Evolutionary conservation across 2,113 vertebrate species (phyloP).

Genomic region (Quiscalus mexicanus): DNA sequence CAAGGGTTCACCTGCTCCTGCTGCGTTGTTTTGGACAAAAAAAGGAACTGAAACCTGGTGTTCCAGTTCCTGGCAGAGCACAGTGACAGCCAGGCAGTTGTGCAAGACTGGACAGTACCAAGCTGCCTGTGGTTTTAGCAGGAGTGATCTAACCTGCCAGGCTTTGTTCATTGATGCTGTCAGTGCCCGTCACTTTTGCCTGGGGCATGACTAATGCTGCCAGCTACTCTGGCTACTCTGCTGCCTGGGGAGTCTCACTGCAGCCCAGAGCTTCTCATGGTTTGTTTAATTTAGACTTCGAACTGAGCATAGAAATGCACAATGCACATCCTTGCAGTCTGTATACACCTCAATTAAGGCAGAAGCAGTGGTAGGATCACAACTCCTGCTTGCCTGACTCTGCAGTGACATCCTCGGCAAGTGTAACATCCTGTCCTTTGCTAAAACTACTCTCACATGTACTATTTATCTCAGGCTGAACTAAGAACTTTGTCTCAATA

Average conservation of each 20-base stretch:
- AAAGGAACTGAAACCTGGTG: not conserved
- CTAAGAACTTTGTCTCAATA: not conserved
- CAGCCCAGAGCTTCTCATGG: not conserved
- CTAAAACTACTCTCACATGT: not conserved
- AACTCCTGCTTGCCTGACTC: not conserved
- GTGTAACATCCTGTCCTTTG: not conserved
- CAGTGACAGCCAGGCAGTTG: not conserved
- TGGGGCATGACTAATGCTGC: constrained; percentile 12
- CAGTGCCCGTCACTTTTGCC: not conserved
- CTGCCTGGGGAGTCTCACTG: not conserved
- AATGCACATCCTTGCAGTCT: not conserved
- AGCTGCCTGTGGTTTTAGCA: not conserved
- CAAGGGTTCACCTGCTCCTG: not conserved
- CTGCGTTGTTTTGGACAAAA: not conserved
- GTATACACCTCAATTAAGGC: not conserved
- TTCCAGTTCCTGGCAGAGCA: not conserved
- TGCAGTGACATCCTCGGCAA: not conserved
- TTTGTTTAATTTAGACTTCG: not conserved
- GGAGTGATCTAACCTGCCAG: constrained; percentile 40
- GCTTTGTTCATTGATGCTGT: not conserved
- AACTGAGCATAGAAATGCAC: not conserved
- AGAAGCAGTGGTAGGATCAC: not conserved
- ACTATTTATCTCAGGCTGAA: not conserved
- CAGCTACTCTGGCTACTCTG: too few species aligned
- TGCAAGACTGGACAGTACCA: constrained; percentile 57